Evolutionary conservation across 2,888 invertebrate species (phyloP), one percentile per base, ranked within the genome.

Genomic region (Atherix ibis): DNA sequence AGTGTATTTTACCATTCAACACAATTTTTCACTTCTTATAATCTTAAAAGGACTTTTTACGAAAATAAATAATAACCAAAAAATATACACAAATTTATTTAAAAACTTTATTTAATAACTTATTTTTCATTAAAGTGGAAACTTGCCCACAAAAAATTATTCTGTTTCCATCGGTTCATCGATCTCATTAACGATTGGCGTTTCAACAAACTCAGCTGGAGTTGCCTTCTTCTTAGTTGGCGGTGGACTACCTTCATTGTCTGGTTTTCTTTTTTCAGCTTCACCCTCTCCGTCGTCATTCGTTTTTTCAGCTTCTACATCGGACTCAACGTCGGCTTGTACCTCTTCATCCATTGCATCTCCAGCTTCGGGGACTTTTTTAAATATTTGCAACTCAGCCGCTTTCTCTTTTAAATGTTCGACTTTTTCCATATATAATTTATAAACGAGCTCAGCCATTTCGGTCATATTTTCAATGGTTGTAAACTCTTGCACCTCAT

Each of bases 371-470:
- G 22, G 22, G 6, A 22, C 22, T 10, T 22, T 22, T 22, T 22
- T 10, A 22, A 6, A 8, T 22, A 8, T 22, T 22, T 22, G 22
- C 22, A 10, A 10, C 22, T 22, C 22, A 18, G 30, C 31, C 27
- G 31, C 26, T n/a, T 18, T 30, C 13, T 35, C 35, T n/a, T 35
- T 35, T 3, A 35, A 5, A 10, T 30, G 16, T 18, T 35, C 35
- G 5, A 35, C 27, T 22, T 31, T 30, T 13, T 31, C 12, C 35
- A 35, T 71, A 56, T 97, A 97, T 63, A 88, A 76, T 49, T 91
- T 81, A 60, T 85, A 92, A 1, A 97, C 95, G 62, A 85, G 91
- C 52, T 85, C 76, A 2, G 91, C 88, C 84, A 95, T 91, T 52
- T 92, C 84, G 2, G 87, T 76, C 85, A 97, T 94, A 58, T 89